phyloP scores from a whole-genome alignment of 2,113 vertebrate species.

The Ibidorhyncha struthersii region DNA sequence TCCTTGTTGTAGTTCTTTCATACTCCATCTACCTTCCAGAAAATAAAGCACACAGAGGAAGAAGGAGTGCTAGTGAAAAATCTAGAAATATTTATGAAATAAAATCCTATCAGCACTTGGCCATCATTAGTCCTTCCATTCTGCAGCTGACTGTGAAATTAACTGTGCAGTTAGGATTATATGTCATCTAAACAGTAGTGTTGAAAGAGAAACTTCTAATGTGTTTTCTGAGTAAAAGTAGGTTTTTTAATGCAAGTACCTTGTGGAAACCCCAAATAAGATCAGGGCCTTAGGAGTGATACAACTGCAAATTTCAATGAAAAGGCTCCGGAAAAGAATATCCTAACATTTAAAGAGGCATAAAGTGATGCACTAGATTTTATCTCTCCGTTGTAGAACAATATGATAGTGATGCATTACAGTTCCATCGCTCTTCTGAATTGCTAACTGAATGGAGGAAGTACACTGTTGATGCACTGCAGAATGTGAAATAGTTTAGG shows the following conservation, averaged over 20 bases:
- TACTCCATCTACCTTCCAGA: neutral
- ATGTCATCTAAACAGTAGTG: neutral
- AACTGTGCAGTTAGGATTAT: neutral
- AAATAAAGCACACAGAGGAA: neutral
- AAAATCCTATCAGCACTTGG: neutral
- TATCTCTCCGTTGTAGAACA: slow-evolving; percentile 6
- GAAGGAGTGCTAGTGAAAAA: neutral
- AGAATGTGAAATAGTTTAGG: slow-evolving; percentile 43
- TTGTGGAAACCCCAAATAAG: neutral
- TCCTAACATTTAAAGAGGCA: neutral
- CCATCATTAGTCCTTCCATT: neutral
- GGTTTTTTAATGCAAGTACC: neutral
- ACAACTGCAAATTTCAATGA: neutral
- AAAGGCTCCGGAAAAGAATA: neutral
- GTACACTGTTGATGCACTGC: slow-evolving; percentile 44
- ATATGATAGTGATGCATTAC: slow-evolving; percentile 3
- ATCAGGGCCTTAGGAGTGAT: neutral
- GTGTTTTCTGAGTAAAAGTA: neutral
- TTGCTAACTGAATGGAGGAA: slow-evolving; percentile 15
- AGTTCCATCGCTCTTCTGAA: slow-evolving; percentile 17
- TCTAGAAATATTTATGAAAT: neutral
- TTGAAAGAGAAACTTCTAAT: neutral
- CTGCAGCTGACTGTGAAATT: neutral
- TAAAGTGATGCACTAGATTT: slow-evolving; percentile 1
- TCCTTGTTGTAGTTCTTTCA: neutral